phyloP scores from a whole-genome alignment of 1,140 invertebrate genomes.

The Cydia strobilella region DNA sequence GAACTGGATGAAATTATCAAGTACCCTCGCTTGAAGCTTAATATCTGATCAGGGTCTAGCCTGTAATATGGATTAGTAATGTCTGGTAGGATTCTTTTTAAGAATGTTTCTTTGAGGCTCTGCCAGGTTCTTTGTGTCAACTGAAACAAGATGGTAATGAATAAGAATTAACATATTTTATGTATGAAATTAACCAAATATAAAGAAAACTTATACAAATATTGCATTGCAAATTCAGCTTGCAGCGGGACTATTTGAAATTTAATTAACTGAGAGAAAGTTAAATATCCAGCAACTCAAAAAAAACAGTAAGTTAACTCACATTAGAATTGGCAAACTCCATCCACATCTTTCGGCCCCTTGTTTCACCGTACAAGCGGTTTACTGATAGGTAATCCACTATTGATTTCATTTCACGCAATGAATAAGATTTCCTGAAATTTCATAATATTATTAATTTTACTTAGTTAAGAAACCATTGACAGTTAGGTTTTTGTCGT shows the following conservation, averaged over 20 bases:
- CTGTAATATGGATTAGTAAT: conserved; percentile 75
- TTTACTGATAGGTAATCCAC: conserved; percentile 65
- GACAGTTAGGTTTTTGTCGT: too few species aligned
- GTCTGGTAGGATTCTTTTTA: conserved; percentile 74
- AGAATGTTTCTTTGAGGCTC: conserved; percentile 74
- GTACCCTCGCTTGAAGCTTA: conserved; percentile 68
- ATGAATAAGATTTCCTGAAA: conserved; percentile 70
- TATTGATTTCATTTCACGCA: conserved; percentile 67
- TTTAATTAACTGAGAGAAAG: too few species aligned
- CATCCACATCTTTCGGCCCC: conserved; percentile 70
- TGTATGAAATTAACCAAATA: too few species aligned
- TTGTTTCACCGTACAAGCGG: conserved; percentile 58
- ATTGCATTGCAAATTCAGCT: too few species aligned
- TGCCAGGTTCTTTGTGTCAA: conserved; percentile 72
- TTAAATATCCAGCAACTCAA: too few species aligned
- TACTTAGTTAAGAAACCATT: too few species aligned
- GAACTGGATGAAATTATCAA: conserved; percentile 42
- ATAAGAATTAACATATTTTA: too few species aligned
- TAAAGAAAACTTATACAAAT: too few species aligned
- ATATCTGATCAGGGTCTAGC: conserved; percentile 58
- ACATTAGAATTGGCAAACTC: conserved; percentile 62
- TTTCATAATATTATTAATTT: too few species aligned
- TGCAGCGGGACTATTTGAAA: too few species aligned
- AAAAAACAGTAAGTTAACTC: conserved; percentile 38
- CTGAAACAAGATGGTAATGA: conserved; percentile 49